A percentile compares a stretch with the other conserved stretches of the same genome.
Evolutionary conservation across 2,888 invertebrate genomes (phyloP).

Genomic region (Dasysyrphus albostriatus): DNA sequence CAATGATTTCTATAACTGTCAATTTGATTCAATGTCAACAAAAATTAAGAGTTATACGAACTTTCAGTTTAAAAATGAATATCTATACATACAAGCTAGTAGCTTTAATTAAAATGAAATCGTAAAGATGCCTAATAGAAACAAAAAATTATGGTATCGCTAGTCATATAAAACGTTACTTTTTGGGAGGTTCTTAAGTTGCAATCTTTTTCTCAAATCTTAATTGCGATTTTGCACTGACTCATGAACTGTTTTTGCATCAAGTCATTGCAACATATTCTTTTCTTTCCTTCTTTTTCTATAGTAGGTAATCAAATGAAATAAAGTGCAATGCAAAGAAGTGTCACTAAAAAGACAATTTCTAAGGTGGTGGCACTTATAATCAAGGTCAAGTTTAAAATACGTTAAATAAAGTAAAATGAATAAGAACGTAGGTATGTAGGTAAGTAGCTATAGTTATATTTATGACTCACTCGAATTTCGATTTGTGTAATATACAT

Average conservation of each 20-base stretch:
- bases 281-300: not conserved
- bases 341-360: slow-evolving; percentile 10
- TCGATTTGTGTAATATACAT: slow-evolving; percentile 17
- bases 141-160: too few relatives aligned
- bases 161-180: too few relatives aligned
- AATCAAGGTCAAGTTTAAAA: slow-evolving; percentile 37
- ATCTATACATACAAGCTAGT: too few relatives aligned
- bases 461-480: slow-evolving; percentile 11
- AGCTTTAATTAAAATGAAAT: too few relatives aligned
- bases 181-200: not conserved
- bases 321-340: slow-evolving; percentile 19
- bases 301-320: not conserved
- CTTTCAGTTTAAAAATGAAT: too few relatives aligned
- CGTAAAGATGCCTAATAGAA: too few relatives aligned
- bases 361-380: not conserved
- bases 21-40: too few relatives aligned
- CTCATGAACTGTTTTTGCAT: not conserved
- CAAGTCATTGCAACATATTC: not conserved
- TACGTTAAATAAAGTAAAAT: not conserved
- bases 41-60: too few relatives aligned
- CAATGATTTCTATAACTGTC: too few relatives aligned
- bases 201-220: not conserved
- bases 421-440: not conserved
- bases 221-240: not conserved
- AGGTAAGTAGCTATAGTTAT: not conserved